Evolutionary conservation across 2,797 vertebrate species (phyloP).

Genomic region (Danio aesculapii): DNA sequence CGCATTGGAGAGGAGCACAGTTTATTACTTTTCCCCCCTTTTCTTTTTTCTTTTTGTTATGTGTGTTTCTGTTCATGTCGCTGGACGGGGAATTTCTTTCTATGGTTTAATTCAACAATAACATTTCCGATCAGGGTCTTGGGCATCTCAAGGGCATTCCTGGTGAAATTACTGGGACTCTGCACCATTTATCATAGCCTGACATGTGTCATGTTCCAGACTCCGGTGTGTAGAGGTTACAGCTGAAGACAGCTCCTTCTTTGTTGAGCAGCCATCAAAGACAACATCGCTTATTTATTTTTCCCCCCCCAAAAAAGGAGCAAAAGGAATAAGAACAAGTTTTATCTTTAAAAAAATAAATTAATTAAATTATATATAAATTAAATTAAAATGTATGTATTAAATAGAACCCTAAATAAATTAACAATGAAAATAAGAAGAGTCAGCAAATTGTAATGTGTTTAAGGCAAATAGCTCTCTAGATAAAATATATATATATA

Average conservation of each 20-base stretch:
- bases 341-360: slow-evolving; percentile 53
- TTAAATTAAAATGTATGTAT: neutral
- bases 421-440: neutral
- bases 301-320: slow-evolving; percentile 57
- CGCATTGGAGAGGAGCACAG: slow-evolving; percentile 58
- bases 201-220: slow-evolving; percentile 99
- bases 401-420: neutral
- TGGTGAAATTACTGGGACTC: slow-evolving; percentile 99
- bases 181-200: slow-evolving; percentile 99
- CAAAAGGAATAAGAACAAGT: slow-evolving; percentile 17
- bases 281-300: slow-evolving; percentile 82
- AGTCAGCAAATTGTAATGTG: slow-evolving; percentile 10
- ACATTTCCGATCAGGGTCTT: slow-evolving; percentile 98
- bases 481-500: too few species aligned
- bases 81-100: slow-evolving; percentile 80
- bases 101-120: slow-evolving; percentile 99
- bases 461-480: slow-evolving; percentile 55
- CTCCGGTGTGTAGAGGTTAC: slow-evolving; percentile 97
- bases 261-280: slow-evolving; percentile 96
- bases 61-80: slow-evolving; percentile 74
- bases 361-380: neutral
- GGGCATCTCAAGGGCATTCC: slow-evolving; percentile 99
- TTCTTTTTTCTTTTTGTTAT: slow-evolving; percentile 57
- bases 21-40: slow-evolving; percentile 52
- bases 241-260: slow-evolving; percentile 95